Base-by-base conservation (phyloP, 2,113 vertebrate genomes). In the Pyxicephalus adspersus region DNA sequence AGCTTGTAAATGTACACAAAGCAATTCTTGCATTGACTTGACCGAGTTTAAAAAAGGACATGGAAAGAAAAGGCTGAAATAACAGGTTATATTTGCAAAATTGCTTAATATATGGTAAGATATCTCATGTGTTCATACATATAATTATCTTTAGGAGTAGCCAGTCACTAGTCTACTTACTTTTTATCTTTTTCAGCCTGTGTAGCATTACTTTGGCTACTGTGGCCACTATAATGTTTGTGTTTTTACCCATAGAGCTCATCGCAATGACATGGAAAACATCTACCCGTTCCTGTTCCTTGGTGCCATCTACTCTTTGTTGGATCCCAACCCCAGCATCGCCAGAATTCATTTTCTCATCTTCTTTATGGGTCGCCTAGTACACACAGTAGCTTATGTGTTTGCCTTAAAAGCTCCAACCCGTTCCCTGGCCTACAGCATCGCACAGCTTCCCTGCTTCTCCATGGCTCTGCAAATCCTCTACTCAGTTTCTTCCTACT, bases 241-340 rank as follows among this genome's bases (percentile, higher is more conserved):
- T 79, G 34, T 0, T 83, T 60, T 83, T 0, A n/a, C n/a, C 0
- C n/a, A 83, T 84, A 99, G 98, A 73, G 95, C 95, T 72, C 97
- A 99, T 73, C 60, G 67, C 1, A 99, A 99, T 0, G 98, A 97
- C 89, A 89, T 98, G 92, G 97, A 99, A 89, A 99, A 94, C 90
- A 98, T 99, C 86, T 90, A 94, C 2, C 96, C 98, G 0, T 99
- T 99, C 90, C 92, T 99, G 38, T 98, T 99, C 87, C 89, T 99
- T 0, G 97, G 97, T 1, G 90, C 97, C 0, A 17, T 97, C 87
- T 99, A 99, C 88, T 95, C 93, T 54, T 81, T 97, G 88, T 93
- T 92, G 2, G 91, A 91, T 16, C 97, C 98, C 3, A 88, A 87
- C 0, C 90, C 92, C 0, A 0, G 83, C 0, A 76, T 93, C n/a